Base-by-base conservation (phyloP, 2,113 vertebrate genomes). In the Tricholaema leucomelas region DNA sequence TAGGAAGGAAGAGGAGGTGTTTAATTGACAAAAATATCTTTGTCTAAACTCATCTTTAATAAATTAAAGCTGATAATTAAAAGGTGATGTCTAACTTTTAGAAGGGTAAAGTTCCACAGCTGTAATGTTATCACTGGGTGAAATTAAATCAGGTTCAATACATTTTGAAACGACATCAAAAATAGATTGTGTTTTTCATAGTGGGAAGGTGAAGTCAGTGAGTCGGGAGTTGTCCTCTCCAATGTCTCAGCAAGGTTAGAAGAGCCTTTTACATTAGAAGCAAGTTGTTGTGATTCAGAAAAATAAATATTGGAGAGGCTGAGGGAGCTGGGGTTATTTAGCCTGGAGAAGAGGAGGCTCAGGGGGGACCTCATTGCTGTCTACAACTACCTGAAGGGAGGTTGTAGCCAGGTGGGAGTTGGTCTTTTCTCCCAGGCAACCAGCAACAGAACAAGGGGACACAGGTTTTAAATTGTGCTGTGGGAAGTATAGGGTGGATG, bases 51-150 rank as follows among this genome's bases (percentile, higher is more conserved):
- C 6, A 16, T 46, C 11, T 35, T 60, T 89, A 92, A 74, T 56
- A 93, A 46, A 74, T 87, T 93, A 70, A 71, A 74, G 24, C 25
- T 56, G 13, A 9, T 76, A 91, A 93, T 87, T 85, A 89, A 64
- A 87, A 64, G 5, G 69, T 90, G 1, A 35, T 64, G 25, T 60
- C 65, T 92, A 55, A 25, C n/a, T 40, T 76, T 85, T 66, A 77
- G 60, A 92, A 76, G 15, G 52, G 27, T 73, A 38, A 71, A 6
- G 17, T 59, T 85, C 40, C 2, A 1, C 35, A 73, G 19, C 30
- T 54, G 18, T n/a, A 44, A 9, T 76, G 36, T 65, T 70, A 81
- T 48, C 35, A 50, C 15, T 23, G 17, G 23, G 13, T 6, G 3
- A 87, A 80, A 85, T 66, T 52, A 66, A 82, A 85, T 80, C 27